Evolutionary conservation across 2,888 invertebrate genomes (phyloP), one percentile per base, ranked within the genome.

Genomic region (Halocaridina rubra): DNA sequence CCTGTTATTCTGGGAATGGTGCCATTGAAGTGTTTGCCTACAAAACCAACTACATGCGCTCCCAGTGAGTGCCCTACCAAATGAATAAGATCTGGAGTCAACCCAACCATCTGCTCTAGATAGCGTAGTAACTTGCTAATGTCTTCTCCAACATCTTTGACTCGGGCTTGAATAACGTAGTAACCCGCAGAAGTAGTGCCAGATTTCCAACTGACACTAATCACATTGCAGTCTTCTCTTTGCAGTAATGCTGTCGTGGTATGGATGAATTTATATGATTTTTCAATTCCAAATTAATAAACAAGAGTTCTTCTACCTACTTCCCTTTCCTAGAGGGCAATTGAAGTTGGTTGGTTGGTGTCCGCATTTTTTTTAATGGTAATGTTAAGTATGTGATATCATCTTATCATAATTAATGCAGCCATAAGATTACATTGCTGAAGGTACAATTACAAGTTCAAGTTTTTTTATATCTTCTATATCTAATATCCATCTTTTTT

Each of bases 181-280:
- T 90, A 90, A n/a, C 88, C 82, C 22, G 88, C 81, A 24, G 88
- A 88, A 3, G 87, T 84, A 0, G 90, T 89, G n/a, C 89, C 82
- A 1, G 86, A 82, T 10, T 90, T 90, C 93, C 93, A 93, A 89
- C 93, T 92, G 0, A 93, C 91, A 10, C 91, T 90, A 30, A 93
- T 91, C 2, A 93, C 90, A 88, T 93, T 93, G 84, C 88, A 80
- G 71, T 88, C 85, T 59, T 81, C 84, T 4, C 76, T 80, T 7
- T 78, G 59, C 7, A 88, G 74, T 32, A 87, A 74, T 7, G 86
- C 88, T 88, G 80, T 27, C n/a, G n/a, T n/a, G n/a, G n/a, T n/a
- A n/a, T n/a, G n/a, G n/a, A n/a, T n/a, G n/a, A n/a, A n/a, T n/a
- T n/a, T n/a, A n/a, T n/a, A n/a, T n/a, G n/a, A n/a, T n/a, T n/a